A percentile compares a stretch with the other conserved stretches of the same genome.
Conservation (phyloP, 2,888 invertebrate genomes). For the Ornithoptera priamus region DNA sequence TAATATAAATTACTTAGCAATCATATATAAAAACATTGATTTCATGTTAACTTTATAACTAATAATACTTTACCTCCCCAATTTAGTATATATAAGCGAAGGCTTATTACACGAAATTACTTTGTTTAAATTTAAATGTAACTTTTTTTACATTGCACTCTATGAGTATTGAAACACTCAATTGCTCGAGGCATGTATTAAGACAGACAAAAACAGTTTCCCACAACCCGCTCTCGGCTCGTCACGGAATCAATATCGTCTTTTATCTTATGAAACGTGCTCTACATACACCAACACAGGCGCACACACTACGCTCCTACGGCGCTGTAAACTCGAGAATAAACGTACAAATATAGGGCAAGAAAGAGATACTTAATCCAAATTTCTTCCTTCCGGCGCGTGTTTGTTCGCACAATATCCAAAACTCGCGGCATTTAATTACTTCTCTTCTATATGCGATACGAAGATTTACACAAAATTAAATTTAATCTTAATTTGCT, state of each 20-base stretch:
- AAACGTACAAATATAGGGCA: constrained; percentile 55
- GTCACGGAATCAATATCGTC: constrained; percentile 79
- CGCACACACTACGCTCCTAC: constrained; percentile 33
- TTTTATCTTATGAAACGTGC: constrained; percentile 78
- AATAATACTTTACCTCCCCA: background rate
- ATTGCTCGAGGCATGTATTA: constrained; percentile 71
- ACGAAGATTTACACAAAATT: constrained; percentile 51
- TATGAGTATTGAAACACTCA: constrained; percentile 54
- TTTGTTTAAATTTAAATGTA: background rate
- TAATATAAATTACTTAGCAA: constrained; percentile 31
- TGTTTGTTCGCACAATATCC: constrained; percentile 57
- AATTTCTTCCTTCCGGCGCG: constrained; percentile 58
- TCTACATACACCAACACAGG: constrained; percentile 44
- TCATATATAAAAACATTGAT: background rate
- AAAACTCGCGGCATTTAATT: constrained; percentile 62
- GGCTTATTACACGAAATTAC: background rate
- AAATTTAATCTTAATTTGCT: constrained; percentile 26
- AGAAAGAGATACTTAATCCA: constrained; percentile 65
- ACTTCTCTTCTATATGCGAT: constrained; percentile 52
- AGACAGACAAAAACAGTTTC: constrained; percentile 72
- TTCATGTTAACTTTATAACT: background rate
- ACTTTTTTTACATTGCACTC: constrained; percentile 47
- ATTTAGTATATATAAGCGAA: background rate
- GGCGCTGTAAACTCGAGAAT: constrained; percentile 41
- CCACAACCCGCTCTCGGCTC: constrained; percentile 72